These are phyloP conservation scores for Trypoxylus dichotomus DNA, from an alignment of 1,140 invertebrate genomes.

Conservation along the genomic window DNA sequence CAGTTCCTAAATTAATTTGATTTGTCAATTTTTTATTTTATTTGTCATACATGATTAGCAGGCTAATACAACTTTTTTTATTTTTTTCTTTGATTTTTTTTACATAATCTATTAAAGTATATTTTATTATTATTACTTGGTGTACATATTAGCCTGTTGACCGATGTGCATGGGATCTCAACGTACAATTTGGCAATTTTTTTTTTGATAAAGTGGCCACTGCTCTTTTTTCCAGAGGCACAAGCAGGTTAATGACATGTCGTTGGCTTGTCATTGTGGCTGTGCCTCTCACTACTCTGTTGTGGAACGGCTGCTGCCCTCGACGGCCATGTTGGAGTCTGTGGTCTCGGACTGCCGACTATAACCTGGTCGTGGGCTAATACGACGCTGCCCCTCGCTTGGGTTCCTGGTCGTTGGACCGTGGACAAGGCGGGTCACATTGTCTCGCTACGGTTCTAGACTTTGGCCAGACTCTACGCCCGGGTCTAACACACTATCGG, in stretches of 20 bases:
- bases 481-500: slow-evolving; percentile 30
- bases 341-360: slow-evolving; percentile 48
- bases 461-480: slow-evolving; percentile 31
- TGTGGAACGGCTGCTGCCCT: slow-evolving; percentile 34
- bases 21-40: slow-evolving; percentile 36
- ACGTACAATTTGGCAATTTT: slow-evolving; percentile 23
- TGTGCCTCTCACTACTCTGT: slow-evolving; percentile 49
- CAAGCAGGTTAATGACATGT: slow-evolving; percentile 49
- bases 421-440: slow-evolving; percentile 62
- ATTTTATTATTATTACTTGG: slow-evolving; percentile 21
- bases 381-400: slow-evolving; percentile 70
- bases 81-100: slow-evolving; percentile 29
- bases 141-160: slow-evolving; percentile 46
- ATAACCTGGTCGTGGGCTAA: slow-evolving; percentile 57
- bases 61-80: slow-evolving; percentile 40
- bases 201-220: slow-evolving; percentile 48
- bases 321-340: slow-evolving; percentile 47
- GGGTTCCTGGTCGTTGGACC: slow-evolving; percentile 64
- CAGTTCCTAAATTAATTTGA: slow-evolving; percentile 15
- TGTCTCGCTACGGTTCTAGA: slow-evolving; percentile 38
- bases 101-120: slow-evolving; percentile 28
- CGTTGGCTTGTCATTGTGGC: slow-evolving; percentile 47
- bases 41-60: slow-evolving; percentile 42
- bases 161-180: slow-evolving; percentile 43
- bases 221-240: slow-evolving; percentile 53